Base-by-base conservation (phyloP, 2,113 vertebrate genomes). In the Solea solea region DNA sequence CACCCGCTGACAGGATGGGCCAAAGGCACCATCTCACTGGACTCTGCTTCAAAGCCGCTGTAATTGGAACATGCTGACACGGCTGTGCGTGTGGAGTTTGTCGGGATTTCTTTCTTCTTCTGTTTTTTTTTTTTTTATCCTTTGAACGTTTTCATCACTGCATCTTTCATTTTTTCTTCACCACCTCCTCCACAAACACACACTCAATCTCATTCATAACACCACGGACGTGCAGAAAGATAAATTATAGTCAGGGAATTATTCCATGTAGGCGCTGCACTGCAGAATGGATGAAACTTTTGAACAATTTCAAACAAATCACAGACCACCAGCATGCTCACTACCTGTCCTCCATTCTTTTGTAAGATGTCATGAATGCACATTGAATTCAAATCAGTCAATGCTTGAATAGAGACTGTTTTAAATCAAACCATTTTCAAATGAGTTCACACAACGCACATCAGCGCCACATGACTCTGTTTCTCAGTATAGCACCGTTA, bases 11-110 rank as follows among this genome's bases (percentile, higher is more conserved):
- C 65, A 39, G 80, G 25, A 72, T 51, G 62, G 46, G 72, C 77
- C 75, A 82, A 79, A 73, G 70, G 60, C 77, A 79, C 51, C 8
- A 11, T 82, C 77, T 74, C 65, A 53, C 80, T 80, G 72, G 74
- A 84, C 72, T 56, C 25, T 15, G 81, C 90, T 89, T 90, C 89
- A 89, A 89, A 91, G 88, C 76, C 10, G 49, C 75, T 84, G 74
- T 86, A 90, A 91, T 86, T 86, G 83, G 65, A 91, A 86, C 89
- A 87, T 87, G 87, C 89, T 89, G 88, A 86, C 85, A 69, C 53
- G 10, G 46, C 80, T 69, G 69, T 68, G 65, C 66, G 59, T 69
- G 69, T 46, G 51, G 64, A 76, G 70, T 56, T 76, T 74, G 69
- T 68, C 58, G 64, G 34, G 8, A 10, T 12, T 48, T 48, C 7